Evolutionary conservation across 2,113 vertebrate species (phyloP).

Genomic region (Agapornis roseicollis): DNA sequence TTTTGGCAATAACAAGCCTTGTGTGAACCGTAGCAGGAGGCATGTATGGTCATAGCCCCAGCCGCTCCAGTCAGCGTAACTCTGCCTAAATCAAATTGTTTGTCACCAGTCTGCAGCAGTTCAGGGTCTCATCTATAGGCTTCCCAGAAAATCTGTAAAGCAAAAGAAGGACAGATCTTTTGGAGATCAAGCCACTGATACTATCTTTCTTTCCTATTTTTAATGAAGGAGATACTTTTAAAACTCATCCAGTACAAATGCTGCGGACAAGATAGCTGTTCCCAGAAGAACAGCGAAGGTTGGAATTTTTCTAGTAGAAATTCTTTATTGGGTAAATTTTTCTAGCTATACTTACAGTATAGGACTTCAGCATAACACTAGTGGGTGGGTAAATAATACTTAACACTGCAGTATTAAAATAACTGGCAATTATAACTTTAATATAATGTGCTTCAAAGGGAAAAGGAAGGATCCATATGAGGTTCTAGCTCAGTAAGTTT

Average conservation of each 20-base stretch:
- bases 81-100: not conserved
- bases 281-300: not conserved
- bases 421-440: not conserved
- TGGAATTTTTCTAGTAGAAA: not conserved
- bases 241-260: not conserved
- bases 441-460: not conserved
- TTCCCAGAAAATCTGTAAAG: not conserved
- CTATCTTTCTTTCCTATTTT: not conserved
- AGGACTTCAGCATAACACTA: not conserved
- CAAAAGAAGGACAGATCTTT: not conserved
- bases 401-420: not conserved
- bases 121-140: not conserved
- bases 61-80: not conserved
- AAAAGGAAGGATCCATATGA: not conserved
- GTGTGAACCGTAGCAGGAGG: not conserved
- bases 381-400: not conserved
- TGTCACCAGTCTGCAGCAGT: not conserved
- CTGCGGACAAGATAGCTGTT: not conserved
- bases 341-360: not conserved
- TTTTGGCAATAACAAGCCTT: not conserved
- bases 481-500: not conserved
- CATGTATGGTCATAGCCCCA: not conserved
- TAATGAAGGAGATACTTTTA: not conserved
- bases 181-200: not conserved
- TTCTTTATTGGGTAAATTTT: not conserved